phyloP scores from a whole-genome alignment of 2,113 vertebrate genomes.

The Ictidomys tridecemlineatus region DNA sequence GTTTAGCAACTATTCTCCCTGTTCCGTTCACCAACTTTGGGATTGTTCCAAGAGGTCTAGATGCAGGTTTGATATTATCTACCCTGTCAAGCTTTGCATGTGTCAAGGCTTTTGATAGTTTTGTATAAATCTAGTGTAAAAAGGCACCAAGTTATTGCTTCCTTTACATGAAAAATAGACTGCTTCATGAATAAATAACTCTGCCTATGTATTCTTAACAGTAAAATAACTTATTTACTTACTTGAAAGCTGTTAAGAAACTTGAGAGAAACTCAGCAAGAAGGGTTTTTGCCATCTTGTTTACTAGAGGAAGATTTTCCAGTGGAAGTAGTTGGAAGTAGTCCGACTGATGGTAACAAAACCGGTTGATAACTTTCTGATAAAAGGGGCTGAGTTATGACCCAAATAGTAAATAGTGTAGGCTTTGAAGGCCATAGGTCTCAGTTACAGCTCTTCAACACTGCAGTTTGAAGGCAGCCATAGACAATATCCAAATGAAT shows the following conservation, averaged over 20 bases:
- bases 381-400: slow-evolving; percentile 3
- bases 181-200: slow-evolving; percentile 65
- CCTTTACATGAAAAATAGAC: slow-evolving; percentile 1
- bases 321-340: neutral
- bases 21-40: neutral
- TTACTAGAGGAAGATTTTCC: slow-evolving; percentile 41
- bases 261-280: slow-evolving; percentile 55
- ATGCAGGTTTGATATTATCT: neutral
- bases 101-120: slow-evolving; percentile 55
- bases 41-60: slow-evolving; percentile 31
- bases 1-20: slow-evolving; percentile 6
- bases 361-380: neutral
- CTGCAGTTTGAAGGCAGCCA: neutral
- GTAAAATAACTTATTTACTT: neutral
- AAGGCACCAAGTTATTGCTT: slow-evolving; percentile 51
- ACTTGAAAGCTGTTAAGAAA: slow-evolving; percentile 27
- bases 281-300: neutral
- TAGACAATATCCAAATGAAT: neutral
- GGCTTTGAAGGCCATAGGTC: neutral
- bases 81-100: neutral
- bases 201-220: neutral
- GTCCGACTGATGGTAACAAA: neutral
- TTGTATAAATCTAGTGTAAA: slow-evolving; percentile 61
- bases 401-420: neutral
- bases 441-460: neutral